Base-by-base conservation (phyloP, 2,888 invertebrate genomes). In the Poecilus cupreus region DNA sequence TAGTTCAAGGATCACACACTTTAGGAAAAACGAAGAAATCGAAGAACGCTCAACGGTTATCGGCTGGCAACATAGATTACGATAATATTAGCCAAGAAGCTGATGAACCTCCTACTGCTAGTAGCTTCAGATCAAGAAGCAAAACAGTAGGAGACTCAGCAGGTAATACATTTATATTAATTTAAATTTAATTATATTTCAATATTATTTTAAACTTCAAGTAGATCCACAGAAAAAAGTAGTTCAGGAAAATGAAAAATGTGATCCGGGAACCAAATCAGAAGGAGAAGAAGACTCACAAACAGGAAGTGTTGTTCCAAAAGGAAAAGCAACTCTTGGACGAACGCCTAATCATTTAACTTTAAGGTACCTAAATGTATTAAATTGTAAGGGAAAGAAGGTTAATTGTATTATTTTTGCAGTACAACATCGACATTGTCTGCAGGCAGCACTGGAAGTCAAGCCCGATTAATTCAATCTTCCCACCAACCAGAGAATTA, bases 341-440 rank as follows among this genome's bases (percentile, higher is more conserved):
- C 93, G 95, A 88, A 97, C 97, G 86, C 97, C 97, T 88, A 97
- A 97, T 93, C 97, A 97, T 91, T 93, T 97, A 90, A 96, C 96
- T 83, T 91, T 96, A 89, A 94, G 94, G 94, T 94, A 88, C 85
- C 18, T 22, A 5, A 2, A 20, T 13, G 16, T 8, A 43, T 43
- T 10, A 3, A 43, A 43, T n/a, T 43, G 43, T 43, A 4, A 32
- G 8, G 32, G 5, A 32, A 0, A 6, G 54, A 16, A 43, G 18
- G 51, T 11, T 54, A 32, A 16, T 54, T 11, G 16, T 0, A 2
- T 13, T 46, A 20, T 8, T 22, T 46, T 22, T 46, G 6, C 22
- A 97, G 97, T 91, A 97, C 97, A 87, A 97, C 97, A 85, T 97
- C 97, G 86, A 97, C 97, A 83, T 92, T 97, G 88, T 97, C 97